These are phyloP conservation scores for Scolopax bukidnonensis DNA, from an alignment of 2,797 vertebrate species.

Conservation along the genomic window DNA sequence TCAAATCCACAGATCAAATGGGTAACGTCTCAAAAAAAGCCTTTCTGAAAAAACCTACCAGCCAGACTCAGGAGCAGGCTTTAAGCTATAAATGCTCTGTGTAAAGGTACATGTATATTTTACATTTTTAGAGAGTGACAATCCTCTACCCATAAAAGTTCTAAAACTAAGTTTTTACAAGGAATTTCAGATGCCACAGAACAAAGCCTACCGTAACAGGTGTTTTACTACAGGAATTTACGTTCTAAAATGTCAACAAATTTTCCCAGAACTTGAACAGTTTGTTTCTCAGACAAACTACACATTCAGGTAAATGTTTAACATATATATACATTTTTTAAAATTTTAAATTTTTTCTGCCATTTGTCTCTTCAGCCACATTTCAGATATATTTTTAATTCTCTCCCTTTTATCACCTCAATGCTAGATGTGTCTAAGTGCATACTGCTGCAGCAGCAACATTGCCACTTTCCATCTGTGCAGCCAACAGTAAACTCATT, in stretches of 20 bases:
- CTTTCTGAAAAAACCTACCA: neutral
- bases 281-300: neutral
- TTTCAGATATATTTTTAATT: neutral
- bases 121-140: neutral
- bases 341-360: neutral
- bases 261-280: neutral
- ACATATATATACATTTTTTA: rapidly evolving
- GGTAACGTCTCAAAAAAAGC: neutral
- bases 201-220: neutral
- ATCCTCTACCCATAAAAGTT: neutral
- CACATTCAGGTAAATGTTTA: neutral
- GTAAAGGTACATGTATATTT: neutral
- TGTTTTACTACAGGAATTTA: neutral
- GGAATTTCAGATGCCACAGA: neutral
- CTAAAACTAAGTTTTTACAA: neutral
- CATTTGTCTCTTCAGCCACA: neutral
- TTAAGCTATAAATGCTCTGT: neutral
- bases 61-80: neutral
- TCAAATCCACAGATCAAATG: neutral
- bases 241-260: neutral
- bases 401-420: neutral
- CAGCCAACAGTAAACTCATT: neutral
- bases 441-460: neutral
- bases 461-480: neutral
- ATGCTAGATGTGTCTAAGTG: neutral